Percentiles rank a stretch among this genome's conserved stretches.
Conservation (phyloP, 2,888 invertebrate genomes). For the Hypena proboscidalis region DNA sequence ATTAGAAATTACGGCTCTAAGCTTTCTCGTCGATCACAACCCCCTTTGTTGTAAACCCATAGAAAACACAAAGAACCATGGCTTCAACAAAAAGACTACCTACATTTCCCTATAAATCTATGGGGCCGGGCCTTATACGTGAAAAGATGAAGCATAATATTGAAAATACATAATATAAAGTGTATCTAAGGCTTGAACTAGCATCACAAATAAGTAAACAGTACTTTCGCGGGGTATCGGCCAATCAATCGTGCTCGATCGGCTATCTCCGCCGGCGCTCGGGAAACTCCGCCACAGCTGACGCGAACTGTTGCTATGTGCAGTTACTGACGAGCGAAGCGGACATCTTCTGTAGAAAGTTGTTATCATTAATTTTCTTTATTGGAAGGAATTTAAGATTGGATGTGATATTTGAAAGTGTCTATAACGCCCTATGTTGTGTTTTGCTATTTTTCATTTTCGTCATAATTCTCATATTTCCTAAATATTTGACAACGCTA, state of each 20-base stretch:
- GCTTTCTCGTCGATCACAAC: not conserved
- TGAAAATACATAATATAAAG: slow-evolving; percentile 9
- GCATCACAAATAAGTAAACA: slow-evolving; percentile 44
- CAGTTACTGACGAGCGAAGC: slow-evolving; percentile 51
- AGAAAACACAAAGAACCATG: slow-evolving; percentile 11
- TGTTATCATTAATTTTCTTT: not conserved
- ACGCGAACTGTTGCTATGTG: slow-evolving; percentile 82
- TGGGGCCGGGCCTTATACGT: not conserved
- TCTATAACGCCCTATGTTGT: not conserved
- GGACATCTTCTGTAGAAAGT: slow-evolving; percentile 54
- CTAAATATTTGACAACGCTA: not conserved
- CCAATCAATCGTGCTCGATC: slow-evolving; percentile 65
- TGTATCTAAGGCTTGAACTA: slow-evolving; percentile 17
- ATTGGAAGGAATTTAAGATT: not conserved
- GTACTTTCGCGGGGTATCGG: slow-evolving; percentile 55
- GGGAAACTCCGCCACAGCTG: slow-evolving; percentile 68
- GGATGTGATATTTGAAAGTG: not conserved
- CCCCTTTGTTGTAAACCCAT: slow-evolving; percentile 12
- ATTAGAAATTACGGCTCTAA: no score
- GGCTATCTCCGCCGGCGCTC: slow-evolving; percentile 50
- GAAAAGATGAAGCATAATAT: not conserved
- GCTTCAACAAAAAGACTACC: not conserved
- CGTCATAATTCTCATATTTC: not conserved
- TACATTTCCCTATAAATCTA: slow-evolving; percentile 1
- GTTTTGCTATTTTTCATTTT: not conserved